These are phyloP conservation scores for Pandion haliaetus DNA, from an alignment of 2,113 vertebrate genomes.

Conservation along the genomic window DNA sequence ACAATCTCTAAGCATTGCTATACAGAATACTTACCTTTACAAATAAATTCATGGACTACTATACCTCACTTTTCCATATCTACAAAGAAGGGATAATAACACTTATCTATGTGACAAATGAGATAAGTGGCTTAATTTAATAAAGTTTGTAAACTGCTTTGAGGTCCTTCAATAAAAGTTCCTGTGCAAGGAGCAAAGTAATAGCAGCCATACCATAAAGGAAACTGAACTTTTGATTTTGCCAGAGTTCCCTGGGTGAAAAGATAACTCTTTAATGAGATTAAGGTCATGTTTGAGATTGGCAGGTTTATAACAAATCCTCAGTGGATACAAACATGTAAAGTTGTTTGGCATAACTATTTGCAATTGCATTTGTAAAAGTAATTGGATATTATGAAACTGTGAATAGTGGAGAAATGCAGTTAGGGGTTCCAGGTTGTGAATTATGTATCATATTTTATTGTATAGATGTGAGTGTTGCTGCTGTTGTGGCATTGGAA, in stretches of 20 bases:
- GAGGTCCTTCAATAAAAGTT: not conserved
- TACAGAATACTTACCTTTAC: not conserved
- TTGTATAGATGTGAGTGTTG: not conserved
- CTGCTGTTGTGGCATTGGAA: slow-evolving; percentile 15
- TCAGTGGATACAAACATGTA: slow-evolving; percentile 31
- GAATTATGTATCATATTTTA: slow-evolving; percentile 50
- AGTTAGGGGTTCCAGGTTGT: slow-evolving; percentile 22
- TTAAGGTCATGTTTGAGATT: slow-evolving; percentile 40
- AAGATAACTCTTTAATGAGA: slow-evolving; percentile 54
- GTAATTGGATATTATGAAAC: slow-evolving; percentile 53
- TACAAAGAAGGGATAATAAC: slow-evolving; percentile 22
- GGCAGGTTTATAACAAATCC: slow-evolving; percentile 53
- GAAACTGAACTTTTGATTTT: slow-evolving; percentile 48
- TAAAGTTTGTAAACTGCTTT: slow-evolving; percentile 43
- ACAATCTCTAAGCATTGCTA: not conserved
- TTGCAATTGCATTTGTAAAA: slow-evolving; percentile 53
- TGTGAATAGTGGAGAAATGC: slow-evolving; percentile 32
- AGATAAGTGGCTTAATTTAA: slow-evolving; percentile 48
- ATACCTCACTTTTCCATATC: not conserved
- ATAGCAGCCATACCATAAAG: not conserved
- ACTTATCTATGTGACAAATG: slow-evolving; percentile 38
- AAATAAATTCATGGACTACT: not conserved
- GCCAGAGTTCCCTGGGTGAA: not conserved
- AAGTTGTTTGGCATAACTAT: slow-evolving; percentile 41
- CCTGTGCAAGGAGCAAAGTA: not conserved